Conservation (phyloP, 2,113 vertebrate species). For the Nannobrachium achirus region DNA sequence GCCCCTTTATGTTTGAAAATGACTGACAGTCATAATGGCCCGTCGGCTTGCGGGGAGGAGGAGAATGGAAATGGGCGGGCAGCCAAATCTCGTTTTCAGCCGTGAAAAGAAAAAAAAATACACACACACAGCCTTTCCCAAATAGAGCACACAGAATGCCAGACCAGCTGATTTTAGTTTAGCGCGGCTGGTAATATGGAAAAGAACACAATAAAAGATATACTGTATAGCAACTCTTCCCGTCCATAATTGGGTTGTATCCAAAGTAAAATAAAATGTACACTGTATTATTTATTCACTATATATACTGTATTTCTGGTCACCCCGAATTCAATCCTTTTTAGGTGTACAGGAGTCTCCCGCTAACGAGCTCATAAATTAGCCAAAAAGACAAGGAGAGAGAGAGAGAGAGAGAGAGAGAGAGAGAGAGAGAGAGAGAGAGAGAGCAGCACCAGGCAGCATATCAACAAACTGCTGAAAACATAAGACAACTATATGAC, state of each 20-base stretch:
- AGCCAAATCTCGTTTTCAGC: conserved; percentile 70
- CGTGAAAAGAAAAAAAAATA: too few species aligned
- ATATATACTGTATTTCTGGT: too few species aligned
- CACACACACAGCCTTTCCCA: conserved; percentile 61
- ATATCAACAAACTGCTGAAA: conserved; percentile 28
- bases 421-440: conserved; percentile 2
- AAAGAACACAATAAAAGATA: conserved; percentile 54
- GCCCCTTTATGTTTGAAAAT: conserved; percentile 76
- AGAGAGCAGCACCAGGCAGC: background rate
- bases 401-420: conserved; percentile 7
- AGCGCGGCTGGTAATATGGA: conserved; percentile 82
- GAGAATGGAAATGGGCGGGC: conserved; percentile 80
- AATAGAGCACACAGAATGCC: conserved; percentile 79
- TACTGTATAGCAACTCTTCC: conserved; percentile 70
- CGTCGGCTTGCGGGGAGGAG: conserved; percentile 74
- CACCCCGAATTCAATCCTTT: conserved; percentile 59
- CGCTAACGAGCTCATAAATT: conserved; percentile 68
- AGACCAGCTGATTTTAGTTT: conserved; percentile 84
- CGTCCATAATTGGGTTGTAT: conserved; percentile 82
- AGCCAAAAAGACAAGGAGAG: conserved; percentile 45
- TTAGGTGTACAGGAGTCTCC: conserved; percentile 47
- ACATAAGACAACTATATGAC: conserved; percentile 21
- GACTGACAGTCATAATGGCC: conserved; percentile 85
- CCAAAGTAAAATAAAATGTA: conserved; percentile 54
- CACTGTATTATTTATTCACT: too few species aligned